Conservation (phyloP, 2,797 vertebrate genomes). For the Sebastes vulpes region DNA sequence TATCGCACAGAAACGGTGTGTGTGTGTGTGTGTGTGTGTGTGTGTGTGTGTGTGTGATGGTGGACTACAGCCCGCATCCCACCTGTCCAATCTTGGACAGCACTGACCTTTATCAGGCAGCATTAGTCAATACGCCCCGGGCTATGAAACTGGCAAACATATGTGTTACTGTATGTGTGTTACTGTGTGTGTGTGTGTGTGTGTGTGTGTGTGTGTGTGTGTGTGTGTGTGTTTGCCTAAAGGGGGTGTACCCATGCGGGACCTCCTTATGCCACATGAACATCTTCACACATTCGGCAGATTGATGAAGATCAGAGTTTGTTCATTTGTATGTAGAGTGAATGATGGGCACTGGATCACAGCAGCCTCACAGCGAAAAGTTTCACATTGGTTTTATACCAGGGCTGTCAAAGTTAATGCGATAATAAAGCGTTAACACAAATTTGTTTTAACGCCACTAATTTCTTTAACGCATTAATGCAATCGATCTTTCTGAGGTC, state of each 20-base stretch:
- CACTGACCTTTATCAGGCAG: constrained; percentile 73
- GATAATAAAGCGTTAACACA: no score
- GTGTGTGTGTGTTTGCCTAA: constrained; percentile 3
- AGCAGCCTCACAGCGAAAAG: neutral
- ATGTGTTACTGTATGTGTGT: constrained; percentile 28
- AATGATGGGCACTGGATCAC: constrained; percentile 10
- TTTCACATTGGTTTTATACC: neutral
- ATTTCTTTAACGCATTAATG: no score
- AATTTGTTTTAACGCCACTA: no score
- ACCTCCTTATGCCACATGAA: neutral
- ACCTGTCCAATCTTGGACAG: constrained; percentile 67
- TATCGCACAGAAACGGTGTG: constrained; percentile 21
- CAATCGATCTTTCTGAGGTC: no score
- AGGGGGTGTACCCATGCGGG: neutral
- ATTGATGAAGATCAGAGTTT: constrained; percentile 21
- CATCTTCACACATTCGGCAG: neutral
- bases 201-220: neutral
- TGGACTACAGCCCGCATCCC: constrained; percentile 20
- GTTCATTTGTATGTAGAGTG: constrained; percentile 4
- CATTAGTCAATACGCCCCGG: constrained; percentile 67
- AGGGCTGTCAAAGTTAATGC: no score
- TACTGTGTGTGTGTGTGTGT: neutral
- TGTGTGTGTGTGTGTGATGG: neutral
- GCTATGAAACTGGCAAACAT: constrained; percentile 57
- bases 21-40: constrained; percentile 8